phyloP scores from a whole-genome alignment of 2,113 vertebrate species.

The Saguinus imperator region DNA sequence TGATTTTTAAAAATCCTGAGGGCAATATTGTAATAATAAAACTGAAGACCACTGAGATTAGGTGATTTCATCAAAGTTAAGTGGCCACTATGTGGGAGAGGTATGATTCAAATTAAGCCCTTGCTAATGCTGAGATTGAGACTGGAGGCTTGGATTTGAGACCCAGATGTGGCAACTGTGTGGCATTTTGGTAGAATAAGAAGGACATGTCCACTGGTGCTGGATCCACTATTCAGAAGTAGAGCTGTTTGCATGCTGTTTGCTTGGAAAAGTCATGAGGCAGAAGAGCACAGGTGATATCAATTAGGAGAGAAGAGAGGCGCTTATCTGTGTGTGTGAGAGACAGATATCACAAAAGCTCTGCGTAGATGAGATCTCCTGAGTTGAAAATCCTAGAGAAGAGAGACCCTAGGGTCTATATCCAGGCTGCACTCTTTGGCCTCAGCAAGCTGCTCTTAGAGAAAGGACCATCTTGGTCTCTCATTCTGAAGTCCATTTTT shows the following conservation, averaged over 20 bases:
- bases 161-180: background rate
- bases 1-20: background rate
- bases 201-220: fast-evolving
- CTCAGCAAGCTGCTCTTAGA: background rate
- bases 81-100: background rate
- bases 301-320: background rate
- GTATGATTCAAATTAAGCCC: background rate
- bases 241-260: background rate
- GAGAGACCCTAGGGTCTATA: background rate
- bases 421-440: background rate
- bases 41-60: background rate
- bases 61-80: background rate
- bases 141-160: background rate
- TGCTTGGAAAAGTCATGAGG: background rate
- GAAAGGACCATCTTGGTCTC: background rate
- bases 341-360: background rate
- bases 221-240: too few species aligned
- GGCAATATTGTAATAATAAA: background rate
- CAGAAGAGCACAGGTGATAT: background rate
- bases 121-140: background rate
- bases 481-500: background rate
- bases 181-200: background rate
- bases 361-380: background rate
- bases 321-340: background rate
- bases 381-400: background rate